Evolutionary conservation across 2,113 vertebrate species (phyloP), one percentile per base, ranked within the genome.

Genomic region (Scomber colias): DNA sequence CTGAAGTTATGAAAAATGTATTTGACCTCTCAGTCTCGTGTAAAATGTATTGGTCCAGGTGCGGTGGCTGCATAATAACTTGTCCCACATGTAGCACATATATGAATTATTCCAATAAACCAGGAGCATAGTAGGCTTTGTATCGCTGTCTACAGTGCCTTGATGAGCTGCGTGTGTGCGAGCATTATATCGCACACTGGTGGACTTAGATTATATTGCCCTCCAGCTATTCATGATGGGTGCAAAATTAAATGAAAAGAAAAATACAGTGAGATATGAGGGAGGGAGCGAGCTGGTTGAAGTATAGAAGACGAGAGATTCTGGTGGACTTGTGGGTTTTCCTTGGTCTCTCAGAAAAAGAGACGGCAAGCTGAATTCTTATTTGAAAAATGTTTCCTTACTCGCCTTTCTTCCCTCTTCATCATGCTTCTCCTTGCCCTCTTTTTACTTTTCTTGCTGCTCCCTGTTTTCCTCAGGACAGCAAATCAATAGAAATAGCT

Each of bases 1-100:
- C 85, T 85, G 75, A 89, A 81, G 65, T 76, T 83, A 82, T 88
- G 87, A 91, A 90, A 87, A 86, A 91, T 87, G 67, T 21, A 90
- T 91, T 82, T 74, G 79, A 89, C 84, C 79, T 78, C 86, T 74
- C 74, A 51, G 80, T 85, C 85, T 75, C 46, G 60, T 88, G 87
- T 54, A 84, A 88, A 91, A 86, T 85, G 73, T 63, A 82, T 79
- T 46, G 77, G 71, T 54, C 44, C 84, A 77, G 87, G 82, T 88
- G 68, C 64, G 4, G 15, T 17, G 44, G 59, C 71, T 81, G 77
- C 71, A 88, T 90, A 85, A 88, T 88, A 78, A 82, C 61, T 40
- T 8, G 3, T 62, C 71, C 56, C 59, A 69, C 67, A 31, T 84
- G 65, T 72, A 63, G 67, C 53, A 69, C 30, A 10, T 77, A 63